phyloP scores from a whole-genome alignment of 2,888 invertebrate species.

The Meteorus colon region DNA sequence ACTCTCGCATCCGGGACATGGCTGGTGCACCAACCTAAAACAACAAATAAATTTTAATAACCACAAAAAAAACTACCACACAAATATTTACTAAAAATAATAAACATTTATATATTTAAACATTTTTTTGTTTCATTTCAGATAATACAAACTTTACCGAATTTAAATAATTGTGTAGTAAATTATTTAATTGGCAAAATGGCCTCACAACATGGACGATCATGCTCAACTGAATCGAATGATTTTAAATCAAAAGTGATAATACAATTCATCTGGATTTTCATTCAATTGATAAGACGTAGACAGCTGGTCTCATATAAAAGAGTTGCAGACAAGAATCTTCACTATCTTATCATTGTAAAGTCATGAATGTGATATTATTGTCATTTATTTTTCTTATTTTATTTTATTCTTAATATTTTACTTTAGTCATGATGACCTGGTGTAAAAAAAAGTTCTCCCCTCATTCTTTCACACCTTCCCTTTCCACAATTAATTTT shows the following conservation, averaged over 20 bases:
- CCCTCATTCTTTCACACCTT: not conserved
- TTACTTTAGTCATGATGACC: too few species aligned
- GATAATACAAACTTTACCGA: too few species aligned
- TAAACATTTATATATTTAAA: too few species aligned
- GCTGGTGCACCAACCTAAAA: constrained; percentile 57
- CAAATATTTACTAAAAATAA: too few species aligned
- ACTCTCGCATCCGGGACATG: constrained; percentile 65
- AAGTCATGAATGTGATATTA: too few species aligned
- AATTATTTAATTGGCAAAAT: too few species aligned
- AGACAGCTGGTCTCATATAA: constrained; percentile 3
- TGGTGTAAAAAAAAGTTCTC: too few species aligned
- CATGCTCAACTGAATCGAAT: not conserved
- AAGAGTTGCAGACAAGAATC: not conserved
- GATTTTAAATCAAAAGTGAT: not conserved
- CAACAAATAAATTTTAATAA: not conserved
- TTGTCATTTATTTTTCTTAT: too few species aligned
- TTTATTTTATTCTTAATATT: too few species aligned
- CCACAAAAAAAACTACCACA: not conserved
- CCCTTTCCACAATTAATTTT: not conserved
- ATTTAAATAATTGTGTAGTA: too few species aligned
- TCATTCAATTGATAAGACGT: constrained; percentile 6
- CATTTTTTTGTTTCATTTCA: too few species aligned
- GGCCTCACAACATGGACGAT: not conserved
- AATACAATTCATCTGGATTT: not conserved
- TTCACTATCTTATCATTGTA: too few species aligned